Conservation (phyloP, 2,888 invertebrate species). For the Tetrapedia diversipes region DNA sequence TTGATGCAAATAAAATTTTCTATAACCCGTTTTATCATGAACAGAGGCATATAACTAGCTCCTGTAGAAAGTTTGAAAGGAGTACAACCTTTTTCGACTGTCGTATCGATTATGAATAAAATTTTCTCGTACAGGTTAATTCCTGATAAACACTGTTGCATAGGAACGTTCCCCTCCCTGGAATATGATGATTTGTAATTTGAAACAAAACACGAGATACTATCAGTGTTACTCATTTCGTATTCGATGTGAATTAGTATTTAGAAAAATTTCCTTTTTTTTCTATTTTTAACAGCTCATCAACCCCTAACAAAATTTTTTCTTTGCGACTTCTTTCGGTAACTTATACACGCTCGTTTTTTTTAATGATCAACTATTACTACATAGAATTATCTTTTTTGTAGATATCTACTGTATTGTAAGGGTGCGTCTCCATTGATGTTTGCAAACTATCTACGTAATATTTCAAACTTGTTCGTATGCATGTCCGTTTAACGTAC, state of each 20-base stretch:
- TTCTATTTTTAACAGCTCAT: too few species aligned
- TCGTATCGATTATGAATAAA: conserved; percentile 86
- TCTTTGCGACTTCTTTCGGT: too few species aligned
- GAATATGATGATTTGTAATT: conserved; percentile 16
- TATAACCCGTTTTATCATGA: conserved; percentile 86
- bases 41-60: conserved; percentile 84
- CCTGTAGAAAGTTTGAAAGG: conserved; percentile 85
- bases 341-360: too few species aligned
- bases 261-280: not conserved
- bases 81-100: conserved; percentile 85
- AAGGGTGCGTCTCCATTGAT: too few species aligned
- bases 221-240: conserved; percentile 42
- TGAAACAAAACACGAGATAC: not conserved
- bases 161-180: conserved; percentile 30
- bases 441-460: too few species aligned
- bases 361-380: too few species aligned
- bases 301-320: too few species aligned
- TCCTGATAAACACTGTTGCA: conserved; percentile 60
- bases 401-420: not conserved
- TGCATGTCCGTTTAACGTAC: too few species aligned
- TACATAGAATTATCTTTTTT: not conserved
- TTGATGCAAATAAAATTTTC: conserved; percentile 87
- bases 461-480: too few species aligned
- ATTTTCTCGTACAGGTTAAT: conserved; percentile 86
- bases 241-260: not conserved